These are phyloP conservation scores for Heliconius ethilla DNA, from an alignment of 2,888 invertebrate genomes.

Conservation along the genomic window DNA sequence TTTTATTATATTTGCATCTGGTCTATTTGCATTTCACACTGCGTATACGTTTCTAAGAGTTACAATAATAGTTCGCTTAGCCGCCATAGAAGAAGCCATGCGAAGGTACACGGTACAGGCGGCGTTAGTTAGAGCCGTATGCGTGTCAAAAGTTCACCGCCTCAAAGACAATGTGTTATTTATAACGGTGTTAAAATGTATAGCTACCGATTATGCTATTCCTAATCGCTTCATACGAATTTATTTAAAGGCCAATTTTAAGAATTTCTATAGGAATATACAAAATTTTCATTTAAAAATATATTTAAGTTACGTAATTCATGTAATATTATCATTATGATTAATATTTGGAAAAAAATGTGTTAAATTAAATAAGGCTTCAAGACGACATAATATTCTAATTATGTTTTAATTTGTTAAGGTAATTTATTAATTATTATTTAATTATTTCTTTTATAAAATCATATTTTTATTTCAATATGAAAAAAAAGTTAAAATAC, in stretches of 20 bases:
- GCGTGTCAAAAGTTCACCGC: conserved; percentile 28
- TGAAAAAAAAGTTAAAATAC: neutral
- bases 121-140: conserved; percentile 22
- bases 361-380: neutral
- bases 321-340: neutral
- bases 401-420: neutral
- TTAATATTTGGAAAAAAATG: neutral
- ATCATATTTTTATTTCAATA: neutral
- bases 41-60: neutral
- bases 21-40: no score
- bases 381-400: neutral
- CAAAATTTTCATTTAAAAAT: neutral
- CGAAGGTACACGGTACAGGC: conserved; percentile 4
- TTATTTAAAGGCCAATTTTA: neutral
- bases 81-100: conserved; percentile 5
- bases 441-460: neutral
- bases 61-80: neutral
- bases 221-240: neutral
- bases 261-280: neutral
- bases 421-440: neutral
- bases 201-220: conserved; percentile 9
- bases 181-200: conserved; percentile 2
- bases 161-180: conserved; percentile 23
- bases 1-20: neutral
- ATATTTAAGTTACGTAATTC: neutral